Evolutionary conservation across 2,113 vertebrate species (phyloP), one percentile per base, ranked within the genome.

Genomic region (Ranitomeya imitator): DNA sequence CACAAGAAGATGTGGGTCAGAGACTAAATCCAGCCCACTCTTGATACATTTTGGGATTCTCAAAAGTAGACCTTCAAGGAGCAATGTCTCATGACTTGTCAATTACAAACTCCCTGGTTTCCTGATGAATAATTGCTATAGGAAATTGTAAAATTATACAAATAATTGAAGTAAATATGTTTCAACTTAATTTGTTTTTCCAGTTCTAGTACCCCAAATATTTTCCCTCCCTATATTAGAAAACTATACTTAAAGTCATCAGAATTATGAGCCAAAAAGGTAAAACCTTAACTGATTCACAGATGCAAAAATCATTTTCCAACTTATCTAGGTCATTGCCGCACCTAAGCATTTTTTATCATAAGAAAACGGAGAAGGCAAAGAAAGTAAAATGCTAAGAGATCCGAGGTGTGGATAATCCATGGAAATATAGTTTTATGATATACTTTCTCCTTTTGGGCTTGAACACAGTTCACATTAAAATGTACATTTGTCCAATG

Each of bases 301-400:
- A 76, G 73, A 51, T 76, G 73, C 45, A 74, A 74, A 74, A 74
- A 74, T 18, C 7, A 73, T 73, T 37, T 73, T 37, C 26, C 73
- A 45, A 16, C 12, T 16, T 51, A 52, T 51, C 73, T 18, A 52
- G 73, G 37, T 76, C 73, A 76, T 11, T 0, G 73, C 9, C 73
- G 4, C 73, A 76, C 73, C 73, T 45, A 52, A 76, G 21, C 45
- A 76, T 51, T 76, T 74, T 74, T 76, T 76, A 45, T 12, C 21
- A 52, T 18, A 9, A 76, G 18, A 76, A 45, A 76, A 76, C 3
- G 19, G 31, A 76, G 21, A 4, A 18, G 21, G 73, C 18, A 76
- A 76, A 76, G 18, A 31, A 37, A 7, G 18, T 76, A 9, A 52
- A 52, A 76, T 76, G 73, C 9, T 14, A 10, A 9, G 3, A 52